Percentiles rank a stretch among this genome's conserved stretches.
These are phyloP conservation scores for Mycogona germanica DNA, from an alignment of 2,888 invertebrate species.

Conservation along the genomic window DNA sequence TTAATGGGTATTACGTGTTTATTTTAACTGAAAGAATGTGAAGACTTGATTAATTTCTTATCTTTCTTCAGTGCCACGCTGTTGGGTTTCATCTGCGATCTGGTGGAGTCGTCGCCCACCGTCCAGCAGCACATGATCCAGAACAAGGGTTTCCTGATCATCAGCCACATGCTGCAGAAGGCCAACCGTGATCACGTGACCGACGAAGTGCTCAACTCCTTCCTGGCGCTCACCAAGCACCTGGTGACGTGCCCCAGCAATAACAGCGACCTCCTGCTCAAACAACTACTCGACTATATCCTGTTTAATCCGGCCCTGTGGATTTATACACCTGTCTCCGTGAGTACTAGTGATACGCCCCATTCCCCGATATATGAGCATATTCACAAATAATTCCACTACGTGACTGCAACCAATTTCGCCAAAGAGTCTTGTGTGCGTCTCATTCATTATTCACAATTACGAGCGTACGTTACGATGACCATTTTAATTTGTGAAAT, in stretches of 20 bases:
- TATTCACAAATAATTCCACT: background rate
- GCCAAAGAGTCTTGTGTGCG: background rate
- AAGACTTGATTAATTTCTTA: conserved; percentile 1
- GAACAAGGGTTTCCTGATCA: conserved; percentile 94
- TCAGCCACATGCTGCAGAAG: conserved; percentile 91
- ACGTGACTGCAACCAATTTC: background rate
- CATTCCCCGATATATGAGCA: too few species aligned
- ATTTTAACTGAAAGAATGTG: conserved; percentile 2
- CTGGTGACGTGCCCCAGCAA: conserved; percentile 84
- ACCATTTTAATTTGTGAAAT: conserved; percentile 8
- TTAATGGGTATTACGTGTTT: too few species aligned
- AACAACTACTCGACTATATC: conserved; percentile 96
- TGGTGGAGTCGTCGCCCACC: conserved; percentile 91
- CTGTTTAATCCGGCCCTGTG: conserved; percentile 98
- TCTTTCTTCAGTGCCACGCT: conserved; percentile 63
- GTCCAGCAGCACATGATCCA: conserved; percentile 99
- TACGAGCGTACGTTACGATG: background rate
- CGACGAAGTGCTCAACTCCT: conserved; percentile 82
- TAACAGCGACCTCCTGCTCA: conserved; percentile 78
- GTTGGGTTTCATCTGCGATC: conserved; percentile 91
- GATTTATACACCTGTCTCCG: conserved; percentile 95
- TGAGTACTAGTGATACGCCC: conserved; percentile 34
- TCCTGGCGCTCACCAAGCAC: conserved; percentile 81
- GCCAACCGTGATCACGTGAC: conserved; percentile 77
- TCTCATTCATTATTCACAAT: background rate